Evolutionary conservation across 2,113 vertebrate genomes (phyloP), one percentile per base, ranked within the genome.

Genomic region (Blennius ocellaris): DNA sequence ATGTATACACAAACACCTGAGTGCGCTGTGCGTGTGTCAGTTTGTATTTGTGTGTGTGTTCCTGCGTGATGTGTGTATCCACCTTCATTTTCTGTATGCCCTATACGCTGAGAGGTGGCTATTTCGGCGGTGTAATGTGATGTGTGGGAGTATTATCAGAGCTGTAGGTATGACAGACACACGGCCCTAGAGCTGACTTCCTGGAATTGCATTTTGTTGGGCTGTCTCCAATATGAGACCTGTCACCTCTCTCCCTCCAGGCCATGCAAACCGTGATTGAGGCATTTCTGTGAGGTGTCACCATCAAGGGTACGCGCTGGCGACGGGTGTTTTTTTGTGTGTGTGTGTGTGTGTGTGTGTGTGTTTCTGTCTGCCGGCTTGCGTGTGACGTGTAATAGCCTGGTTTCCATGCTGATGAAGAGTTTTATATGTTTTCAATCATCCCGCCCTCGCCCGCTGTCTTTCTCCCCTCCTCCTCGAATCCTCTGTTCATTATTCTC

Each of bases 191-290:
- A 89, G 84, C 80, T 71, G 66, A 84, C 83, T 80, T 87, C 75
- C 69, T 71, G 82, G 85, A 87, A 87, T 89, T 92, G 87, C 90
- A 86, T 91, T 90, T 87, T 86, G 86, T 85, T 59, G 56, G 21
- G 65, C 74, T 69, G 53, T 67, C 44, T 80, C 78, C 85, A 93
- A 93, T 93, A 91, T 82, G 89, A 95, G 88, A 88, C 85, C 30
- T 93, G 86, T 95, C 93, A 92, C 94, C 94, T 88, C 76, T 86
- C 90, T 82, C 92, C 92, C 89, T 73, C 86, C 95, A 85, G 63
- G 92, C 78, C 69, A 76, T 66, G 84, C 92, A 90, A 80, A 73
- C 73, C 37, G 82, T 86, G 93, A 96, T 93, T 92, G 95, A 96
- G 92, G 92, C 94, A 80, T 94, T 94, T 93, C 84, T 80, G 84